Conservation (phyloP, 2,113 vertebrate species). For the human region GRCh38 chr7:143965501-143966000, state of each 20-base stretch:
- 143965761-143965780: not conserved
- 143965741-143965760: not conserved
- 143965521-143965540: not conserved
- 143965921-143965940: not conserved
- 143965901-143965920: not conserved
- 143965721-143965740: not conserved
- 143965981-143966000: not conserved
- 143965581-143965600: not conserved
- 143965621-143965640: too few relatives aligned
- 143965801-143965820: not conserved
- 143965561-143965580: not conserved
- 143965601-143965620: too few relatives aligned
- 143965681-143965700: not conserved
- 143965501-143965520: not conserved
- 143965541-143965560: not conserved
- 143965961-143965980: too few relatives aligned
- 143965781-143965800: not conserved
- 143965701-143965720: not conserved
- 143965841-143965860: too few relatives aligned
- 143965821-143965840: too few relatives aligned
- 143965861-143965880: not conserved
- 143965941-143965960: not conserved
- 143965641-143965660: not conserved
- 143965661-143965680: too few relatives aligned
- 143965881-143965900: not conserved